Base-by-base conservation (phyloP, 2,797 vertebrate species). In the Lepus oiostolus region DNA sequence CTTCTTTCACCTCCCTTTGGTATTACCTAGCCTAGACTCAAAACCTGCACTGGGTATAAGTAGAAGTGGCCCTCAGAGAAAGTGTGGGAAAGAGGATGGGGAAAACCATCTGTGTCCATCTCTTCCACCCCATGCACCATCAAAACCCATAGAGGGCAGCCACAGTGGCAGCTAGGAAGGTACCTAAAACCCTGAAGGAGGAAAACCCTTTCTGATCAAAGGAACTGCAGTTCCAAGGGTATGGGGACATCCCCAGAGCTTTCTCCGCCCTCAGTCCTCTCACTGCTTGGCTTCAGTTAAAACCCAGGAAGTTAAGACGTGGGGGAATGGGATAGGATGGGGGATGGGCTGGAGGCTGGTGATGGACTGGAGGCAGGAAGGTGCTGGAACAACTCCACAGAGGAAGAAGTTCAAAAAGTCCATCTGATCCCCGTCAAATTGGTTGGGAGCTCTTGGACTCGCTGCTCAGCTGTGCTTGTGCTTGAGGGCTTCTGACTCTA, bases 141-240 rank as follows among this genome's bases (percentile, higher is more conserved):
- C 62, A 21, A 62, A 16, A 65, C 21, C 28, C 28, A 24, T 24
- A 67, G 54, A 28, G 10, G 9, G 26, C 67, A 90, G 35, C 76
- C 32, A 14, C 38, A 24, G 50, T 65, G 58, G 35, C 5, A 47
- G 30, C 63, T 76, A 52, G 71, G 79, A 95, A 95, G 68, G 12
- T 14, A 68, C 87, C 91, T 90, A 75, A 93, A 88, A 88, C 52
- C 60, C 86, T 60, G 67, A 91, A 35, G 13, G 13, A 80, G 47
- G 80, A 85, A 71, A 92, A 62, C 65, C 28, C 32, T 47, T 52
- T 79, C 70, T 79, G 35, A 79, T 12, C 10, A 77, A 77, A 89
- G 68, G 21, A 68, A 63, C 58, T 63, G 58, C 71, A 26, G 19
- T 30, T 38, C 52, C 42, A 42, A 52, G 90, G 85, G 28, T 12